phyloP scores from a whole-genome alignment of 2,797 vertebrate genomes.

The Sciurus carolinensis region DNA sequence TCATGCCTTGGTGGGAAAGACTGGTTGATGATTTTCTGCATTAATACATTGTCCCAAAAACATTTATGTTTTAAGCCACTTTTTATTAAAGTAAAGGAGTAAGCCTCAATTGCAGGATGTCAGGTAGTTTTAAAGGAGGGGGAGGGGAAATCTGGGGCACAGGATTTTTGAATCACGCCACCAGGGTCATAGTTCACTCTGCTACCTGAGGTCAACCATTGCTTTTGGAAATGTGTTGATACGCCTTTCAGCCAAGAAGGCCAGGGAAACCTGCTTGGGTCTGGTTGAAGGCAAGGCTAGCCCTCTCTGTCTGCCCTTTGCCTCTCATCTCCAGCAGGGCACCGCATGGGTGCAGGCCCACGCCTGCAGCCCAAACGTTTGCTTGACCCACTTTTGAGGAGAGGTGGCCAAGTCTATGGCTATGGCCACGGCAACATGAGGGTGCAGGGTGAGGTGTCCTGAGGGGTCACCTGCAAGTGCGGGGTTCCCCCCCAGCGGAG shows the following conservation, averaged over 20 bases:
- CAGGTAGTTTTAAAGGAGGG: background rate
- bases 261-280: background rate
- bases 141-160: background rate
- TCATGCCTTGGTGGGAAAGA: background rate
- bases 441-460: background rate
- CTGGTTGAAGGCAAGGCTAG: conserved; percentile 59
- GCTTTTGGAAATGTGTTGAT: conserved; percentile 60
- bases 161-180: conserved; percentile 72
- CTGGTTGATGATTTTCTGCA: background rate
- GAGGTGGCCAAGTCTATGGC: background rate
- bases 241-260: conserved; percentile 27
- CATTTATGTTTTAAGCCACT: background rate
- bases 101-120: background rate
- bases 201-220: background rate
- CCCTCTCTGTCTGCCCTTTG: background rate
- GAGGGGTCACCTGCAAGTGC: background rate
- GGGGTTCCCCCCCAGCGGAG: background rate
- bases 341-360: background rate
- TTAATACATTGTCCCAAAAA: background rate
- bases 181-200: conserved; percentile 67
- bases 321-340: conserved; percentile 19
- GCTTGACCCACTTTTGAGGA: background rate
- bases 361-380: background rate
- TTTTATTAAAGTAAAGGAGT: background rate
- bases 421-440: background rate